A percentile compares a stretch with the other conserved stretches of the same genome.
Conservation (phyloP, 2,797 vertebrate species). For the Lerista edwardsae region DNA sequence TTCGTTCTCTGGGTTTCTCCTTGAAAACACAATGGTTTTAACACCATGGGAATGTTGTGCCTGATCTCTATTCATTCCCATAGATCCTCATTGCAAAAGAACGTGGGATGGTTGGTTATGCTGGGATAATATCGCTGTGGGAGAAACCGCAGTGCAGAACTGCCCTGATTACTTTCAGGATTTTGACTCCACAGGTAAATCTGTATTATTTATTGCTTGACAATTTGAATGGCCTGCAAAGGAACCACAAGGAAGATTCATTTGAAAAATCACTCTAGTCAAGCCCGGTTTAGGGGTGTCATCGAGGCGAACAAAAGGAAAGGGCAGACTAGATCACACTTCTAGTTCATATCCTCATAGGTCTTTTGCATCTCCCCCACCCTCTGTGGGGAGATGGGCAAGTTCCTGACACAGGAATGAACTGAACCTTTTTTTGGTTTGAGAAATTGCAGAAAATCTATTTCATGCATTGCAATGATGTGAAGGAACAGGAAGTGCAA, state of each 20-base stretch:
- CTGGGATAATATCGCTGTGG: conserved; percentile 89
- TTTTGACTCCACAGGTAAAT: conserved; percentile 92
- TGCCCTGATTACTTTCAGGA: conserved; percentile 98
- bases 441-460: not conserved
- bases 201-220: not conserved
- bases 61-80: conserved; percentile 8
- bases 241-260: not conserved
- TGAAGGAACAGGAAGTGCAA: not conserved
- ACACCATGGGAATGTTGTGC: not conserved
- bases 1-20: not conserved
- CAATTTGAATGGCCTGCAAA: fast-evolving
- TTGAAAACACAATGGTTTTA: not conserved
- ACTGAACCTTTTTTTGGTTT: not conserved
- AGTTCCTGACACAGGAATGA: too few relatives aligned
- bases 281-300: not conserved
- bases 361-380: not conserved
- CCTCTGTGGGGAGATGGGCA: not conserved
- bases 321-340: too few relatives aligned
- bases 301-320: too few relatives aligned
- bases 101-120: conserved; percentile 99
- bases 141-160: conserved; percentile 85
- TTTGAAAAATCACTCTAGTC: not conserved
- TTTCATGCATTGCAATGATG: not conserved
- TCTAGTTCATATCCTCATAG: not conserved
- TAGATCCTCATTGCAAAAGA: conserved; percentile 88